These are phyloP conservation scores for Arothron firmamentum DNA, from an alignment of 2,113 vertebrate species.

Conservation along the genomic window DNA sequence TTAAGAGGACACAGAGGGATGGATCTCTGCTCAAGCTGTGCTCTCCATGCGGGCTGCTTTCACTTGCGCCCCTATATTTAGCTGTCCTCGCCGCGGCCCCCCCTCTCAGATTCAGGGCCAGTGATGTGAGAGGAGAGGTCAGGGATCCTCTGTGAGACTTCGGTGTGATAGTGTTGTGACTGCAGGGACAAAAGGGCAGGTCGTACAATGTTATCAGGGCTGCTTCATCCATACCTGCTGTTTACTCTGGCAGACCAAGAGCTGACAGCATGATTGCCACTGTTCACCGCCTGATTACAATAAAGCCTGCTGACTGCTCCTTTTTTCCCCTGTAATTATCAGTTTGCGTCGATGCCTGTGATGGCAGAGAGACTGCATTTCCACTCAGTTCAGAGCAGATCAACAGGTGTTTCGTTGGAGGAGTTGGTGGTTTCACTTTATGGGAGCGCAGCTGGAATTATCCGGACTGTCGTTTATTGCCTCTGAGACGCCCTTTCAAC, in stretches of 20 bases:
- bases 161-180: neutral
- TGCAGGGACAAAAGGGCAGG: constrained; percentile 12
- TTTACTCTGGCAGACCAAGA: constrained; percentile 9
- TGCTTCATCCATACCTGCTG: constrained; percentile 7
- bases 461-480: too few species aligned
- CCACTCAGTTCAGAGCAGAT: too few species aligned
- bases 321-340: constrained; percentile 6
- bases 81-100: neutral
- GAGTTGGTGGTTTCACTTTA: too few species aligned
- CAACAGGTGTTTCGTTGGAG: too few species aligned
- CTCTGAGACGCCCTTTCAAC: too few species aligned
- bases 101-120: constrained; percentile 1
- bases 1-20: too few species aligned
- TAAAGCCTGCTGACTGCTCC: neutral
- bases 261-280: constrained; percentile 14
- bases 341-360: neutral
- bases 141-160: constrained; percentile 7
- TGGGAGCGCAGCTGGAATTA: too few species aligned
- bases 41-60: neutral
- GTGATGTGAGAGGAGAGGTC: constrained; percentile 3
- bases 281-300: constrained; percentile 16
- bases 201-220: constrained; percentile 22
- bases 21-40: neutral
- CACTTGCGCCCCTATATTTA: constrained; percentile 20
- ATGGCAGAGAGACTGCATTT: too few species aligned